A percentile compares a stretch with the other conserved stretches of the same genome.
Conservation (phyloP, 1,140 invertebrate species). For the Diabrotica virgifera region DNA sequence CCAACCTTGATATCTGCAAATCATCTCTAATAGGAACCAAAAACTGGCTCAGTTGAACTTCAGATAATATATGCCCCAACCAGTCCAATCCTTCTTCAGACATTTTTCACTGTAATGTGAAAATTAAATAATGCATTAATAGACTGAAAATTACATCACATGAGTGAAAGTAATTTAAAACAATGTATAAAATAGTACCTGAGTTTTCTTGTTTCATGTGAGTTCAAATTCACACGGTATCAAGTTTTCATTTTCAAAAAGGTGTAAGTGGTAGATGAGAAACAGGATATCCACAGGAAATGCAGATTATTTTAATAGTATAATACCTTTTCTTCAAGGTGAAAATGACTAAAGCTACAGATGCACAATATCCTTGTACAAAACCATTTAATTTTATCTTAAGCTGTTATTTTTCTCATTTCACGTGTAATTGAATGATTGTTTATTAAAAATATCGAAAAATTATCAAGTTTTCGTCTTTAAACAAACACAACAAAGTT, state of each 20-base stretch:
- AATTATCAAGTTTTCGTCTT: not conserved
- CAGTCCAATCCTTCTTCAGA: slow-evolving; percentile 37
- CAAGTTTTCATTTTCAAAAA: not conserved
- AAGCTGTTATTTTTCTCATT: not conserved
- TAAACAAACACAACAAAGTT: not conserved
- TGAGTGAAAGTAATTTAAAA: not conserved
- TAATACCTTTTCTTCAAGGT: not conserved
- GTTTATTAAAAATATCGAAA: not conserved
- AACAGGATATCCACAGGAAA: not conserved
- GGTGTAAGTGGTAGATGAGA: not conserved
- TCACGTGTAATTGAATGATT: not conserved
- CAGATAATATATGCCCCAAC: slow-evolving; percentile 71
- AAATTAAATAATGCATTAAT: not conserved
- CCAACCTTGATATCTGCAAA: slow-evolving; percentile 78
- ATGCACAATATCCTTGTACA: not conserved
- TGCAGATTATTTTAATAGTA: not conserved
- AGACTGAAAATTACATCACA: not conserved
- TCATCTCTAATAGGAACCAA: slow-evolving; percentile 86
- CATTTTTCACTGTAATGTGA: slow-evolving; percentile 22
- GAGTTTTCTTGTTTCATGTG: not conserved
- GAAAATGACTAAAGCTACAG: not conserved
- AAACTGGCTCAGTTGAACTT: slow-evolving; percentile 92
- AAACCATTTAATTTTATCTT: too few relatives aligned
- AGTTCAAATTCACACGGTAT: not conserved
- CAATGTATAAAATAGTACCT: not conserved